Evolutionary conservation across 2,888 invertebrate genomes (phyloP).

Genomic region (Drosophila merina): DNA sequence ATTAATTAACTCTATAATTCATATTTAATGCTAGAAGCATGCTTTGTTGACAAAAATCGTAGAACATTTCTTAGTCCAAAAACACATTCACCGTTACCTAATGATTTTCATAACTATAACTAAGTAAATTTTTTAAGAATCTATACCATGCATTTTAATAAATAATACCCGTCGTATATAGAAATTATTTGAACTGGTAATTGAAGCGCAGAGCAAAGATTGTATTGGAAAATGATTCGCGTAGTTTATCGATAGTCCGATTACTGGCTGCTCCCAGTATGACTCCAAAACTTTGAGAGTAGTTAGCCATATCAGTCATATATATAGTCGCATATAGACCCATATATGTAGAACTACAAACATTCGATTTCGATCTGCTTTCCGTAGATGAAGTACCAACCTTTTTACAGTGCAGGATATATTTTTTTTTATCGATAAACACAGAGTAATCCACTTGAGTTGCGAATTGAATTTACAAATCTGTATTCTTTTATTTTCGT

Average conservation of each 20-base stretch:
- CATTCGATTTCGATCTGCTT: conserved; percentile 23
- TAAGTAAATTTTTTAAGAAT: conserved; percentile 3
- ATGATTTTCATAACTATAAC: conserved; percentile 37
- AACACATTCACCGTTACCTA: conserved; percentile 38
- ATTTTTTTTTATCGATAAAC: background rate
- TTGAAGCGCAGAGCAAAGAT: conserved; percentile 57
- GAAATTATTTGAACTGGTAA: conserved; percentile 21
- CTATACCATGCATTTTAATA: background rate
- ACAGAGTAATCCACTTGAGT: conserved; percentile 24
- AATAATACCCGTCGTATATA: conserved; percentile 12
- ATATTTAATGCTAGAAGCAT: conserved; percentile 25
- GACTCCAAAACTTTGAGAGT: background rate
- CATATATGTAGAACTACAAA: background rate
- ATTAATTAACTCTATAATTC: background rate
- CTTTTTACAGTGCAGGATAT: background rate
- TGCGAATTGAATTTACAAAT: conserved; percentile 12
- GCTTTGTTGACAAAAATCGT: conserved; percentile 30
- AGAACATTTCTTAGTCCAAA: conserved; percentile 38
- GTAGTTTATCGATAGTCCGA: conserved; percentile 23
- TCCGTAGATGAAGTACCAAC: background rate
- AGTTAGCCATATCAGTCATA: conserved; percentile 18
- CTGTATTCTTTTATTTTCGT: conserved; percentile 34
- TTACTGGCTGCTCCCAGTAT: no score
- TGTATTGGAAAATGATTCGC: conserved; percentile 78
- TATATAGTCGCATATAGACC: conserved; percentile 1